A percentile compares a stretch with the other conserved stretches of the same genome.
Conservation (phyloP, 2,113 vertebrate genomes). For the Spheniscus mendiculus region DNA sequence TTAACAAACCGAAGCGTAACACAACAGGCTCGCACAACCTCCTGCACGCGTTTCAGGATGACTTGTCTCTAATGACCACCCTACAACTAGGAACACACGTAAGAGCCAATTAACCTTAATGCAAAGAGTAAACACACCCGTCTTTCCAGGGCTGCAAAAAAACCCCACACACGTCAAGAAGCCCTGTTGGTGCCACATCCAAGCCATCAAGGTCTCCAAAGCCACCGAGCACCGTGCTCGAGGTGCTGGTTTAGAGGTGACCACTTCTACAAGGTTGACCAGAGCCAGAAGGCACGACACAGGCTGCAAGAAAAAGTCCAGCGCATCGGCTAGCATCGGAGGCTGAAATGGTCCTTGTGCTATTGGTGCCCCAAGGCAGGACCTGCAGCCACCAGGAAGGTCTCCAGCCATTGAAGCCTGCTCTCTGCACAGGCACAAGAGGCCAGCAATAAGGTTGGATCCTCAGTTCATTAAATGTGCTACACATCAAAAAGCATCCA, state of each 20-base stretch:
- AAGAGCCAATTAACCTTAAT: background rate
- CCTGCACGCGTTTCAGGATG: background rate
- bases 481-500: background rate
- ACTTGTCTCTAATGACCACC: background rate
- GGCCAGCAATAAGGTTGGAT: background rate
- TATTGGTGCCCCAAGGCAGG: background rate
- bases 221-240: background rate
- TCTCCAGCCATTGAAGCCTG: background rate
- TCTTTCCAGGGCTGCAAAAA: background rate
- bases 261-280: background rate
- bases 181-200: background rate
- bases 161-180: background rate
- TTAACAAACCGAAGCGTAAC: background rate
- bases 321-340: accelerated
- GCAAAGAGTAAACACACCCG: background rate
- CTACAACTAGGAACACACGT: background rate
- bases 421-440: accelerated
- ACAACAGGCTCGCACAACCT: background rate
- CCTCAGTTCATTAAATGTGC: background rate
- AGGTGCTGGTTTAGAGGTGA: background rate
- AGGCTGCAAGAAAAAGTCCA: background rate
- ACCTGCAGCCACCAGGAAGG: background rate
- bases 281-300: background rate
- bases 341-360: background rate
- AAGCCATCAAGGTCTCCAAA: background rate